phyloP scores from a whole-genome alignment of 1,140 invertebrate species.

The Euschistus heros region DNA sequence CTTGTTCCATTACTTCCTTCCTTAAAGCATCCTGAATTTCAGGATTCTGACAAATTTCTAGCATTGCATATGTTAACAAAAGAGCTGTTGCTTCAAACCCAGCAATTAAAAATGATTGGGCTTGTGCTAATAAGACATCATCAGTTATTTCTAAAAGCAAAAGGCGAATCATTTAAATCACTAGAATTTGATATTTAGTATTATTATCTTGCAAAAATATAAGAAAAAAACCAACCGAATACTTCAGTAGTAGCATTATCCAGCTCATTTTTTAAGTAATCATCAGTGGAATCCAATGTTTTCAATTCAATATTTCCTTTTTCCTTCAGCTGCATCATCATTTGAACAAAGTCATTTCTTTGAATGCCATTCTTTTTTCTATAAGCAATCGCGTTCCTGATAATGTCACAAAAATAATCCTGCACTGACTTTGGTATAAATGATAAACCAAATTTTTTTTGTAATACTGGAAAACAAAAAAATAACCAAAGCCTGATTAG shows the following conservation, averaged over 20 bases:
- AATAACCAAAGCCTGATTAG: background rate
- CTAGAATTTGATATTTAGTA: too few relatives aligned
- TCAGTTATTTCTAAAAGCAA: background rate
- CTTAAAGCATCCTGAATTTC: background rate
- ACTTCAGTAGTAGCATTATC: background rate
- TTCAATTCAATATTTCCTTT: conserved; percentile 17
- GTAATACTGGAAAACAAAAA: conserved; percentile 18
- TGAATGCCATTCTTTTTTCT: conserved; percentile 22
- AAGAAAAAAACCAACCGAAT: conserved; percentile 6
- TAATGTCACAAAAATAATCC: conserved; percentile 25
- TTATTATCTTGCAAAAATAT: too few relatives aligned
- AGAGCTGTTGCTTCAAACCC: background rate
- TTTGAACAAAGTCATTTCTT: conserved; percentile 31
- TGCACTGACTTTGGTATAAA: conserved; percentile 21
- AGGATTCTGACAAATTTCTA: background rate
- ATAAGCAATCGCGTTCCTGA: conserved; percentile 27
- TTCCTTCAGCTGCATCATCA: conserved; percentile 29
- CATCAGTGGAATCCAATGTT: conserved; percentile 7
- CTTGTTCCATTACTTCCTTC: background rate
- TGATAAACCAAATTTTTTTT: conserved; percentile 13
- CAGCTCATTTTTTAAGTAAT: conserved; percentile 12
- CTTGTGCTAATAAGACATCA: background rate
- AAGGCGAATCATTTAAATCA: too few relatives aligned
- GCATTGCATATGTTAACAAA: background rate
- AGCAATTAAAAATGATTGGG: background rate